Base-by-base conservation (phyloP, 2,113 vertebrate species). In the Thamnophis sirtalis region DNA sequence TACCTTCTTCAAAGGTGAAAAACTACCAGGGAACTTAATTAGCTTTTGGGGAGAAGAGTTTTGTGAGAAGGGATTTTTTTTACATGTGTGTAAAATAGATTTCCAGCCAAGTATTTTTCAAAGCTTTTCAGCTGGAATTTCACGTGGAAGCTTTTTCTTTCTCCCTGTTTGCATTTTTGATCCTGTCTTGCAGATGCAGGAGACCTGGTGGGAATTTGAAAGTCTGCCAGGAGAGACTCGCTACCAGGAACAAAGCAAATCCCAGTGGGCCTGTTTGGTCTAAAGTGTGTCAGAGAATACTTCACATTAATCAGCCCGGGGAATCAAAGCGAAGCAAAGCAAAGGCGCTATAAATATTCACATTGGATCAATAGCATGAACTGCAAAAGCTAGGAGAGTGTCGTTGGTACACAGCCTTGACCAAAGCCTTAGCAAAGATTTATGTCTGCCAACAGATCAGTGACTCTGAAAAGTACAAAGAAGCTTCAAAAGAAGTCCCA, bases 301-400 rank as follows among this genome's bases (percentile, higher is more conserved):
- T 89, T 89, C 88, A n/a, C 88, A 89, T 89, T 89, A 92, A 89
- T 89, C 91, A 92, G 88, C 48, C 88, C 48, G 43, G 88, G 38
- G 73, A 49, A 89, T 89, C 88, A 89, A 86, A 92, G 55, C 15
- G 43, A 56, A 92, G 80, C 55, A 43, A 56, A 92, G n/a, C 48
- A n/a, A 17, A 86, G 73, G 48, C 48, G 9, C 88, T 92, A 58
- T 92, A 92, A 92, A 92, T 92, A 92, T 86, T 60, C 80, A 60
- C n/a, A 11, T 1, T 28, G 55, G 73, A 80, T 92, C 91, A 86
- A 92, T 53, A 89, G 85, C 54, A 63, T 63, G 87, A 89, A 89
- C 87, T 63, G 55, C 55, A 50, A 33, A 86, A 51, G 73, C 73
- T n/a, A 85, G 48, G 43, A 43, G 43, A 63, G 88, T 86, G 73